Evolutionary conservation across 2,113 vertebrate species (phyloP).

Genomic region (Apistogramma diplotaenia): DNA sequence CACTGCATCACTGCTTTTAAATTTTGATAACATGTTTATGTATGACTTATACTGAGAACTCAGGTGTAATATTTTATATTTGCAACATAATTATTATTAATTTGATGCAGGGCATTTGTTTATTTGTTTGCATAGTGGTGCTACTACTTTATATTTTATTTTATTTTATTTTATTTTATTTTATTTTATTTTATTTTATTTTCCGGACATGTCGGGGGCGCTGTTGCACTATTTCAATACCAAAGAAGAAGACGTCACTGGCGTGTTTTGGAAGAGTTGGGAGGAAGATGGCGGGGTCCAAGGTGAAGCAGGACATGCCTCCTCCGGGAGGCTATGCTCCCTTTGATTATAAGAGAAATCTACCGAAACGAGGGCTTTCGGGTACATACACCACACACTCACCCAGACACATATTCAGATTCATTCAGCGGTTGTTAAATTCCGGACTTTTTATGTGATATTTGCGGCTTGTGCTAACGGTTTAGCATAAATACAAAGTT

Average conservation of each 20-base stretch:
- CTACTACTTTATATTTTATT: too few relatives aligned
- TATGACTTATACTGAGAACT: too few relatives aligned
- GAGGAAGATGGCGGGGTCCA: constrained; percentile 84
- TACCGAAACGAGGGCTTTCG: constrained; percentile 87
- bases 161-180: too few relatives aligned
- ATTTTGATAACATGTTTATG: too few relatives aligned
- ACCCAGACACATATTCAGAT: neutral
- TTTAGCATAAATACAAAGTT: neutral
- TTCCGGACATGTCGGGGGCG: neutral
- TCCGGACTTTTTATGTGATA: accelerated
- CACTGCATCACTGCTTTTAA: too few relatives aligned
- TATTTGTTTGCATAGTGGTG: too few relatives aligned
- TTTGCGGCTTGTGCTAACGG: constrained; percentile 29
- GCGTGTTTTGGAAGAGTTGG: neutral
- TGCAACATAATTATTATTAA: too few relatives aligned
- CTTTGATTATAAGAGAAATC: constrained; percentile 89
- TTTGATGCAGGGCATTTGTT: too few relatives aligned
- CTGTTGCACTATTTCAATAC: accelerated
- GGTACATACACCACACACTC: constrained; percentile 70
- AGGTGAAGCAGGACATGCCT: constrained; percentile 99
- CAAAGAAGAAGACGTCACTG: constrained; percentile 39
- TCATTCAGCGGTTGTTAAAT: neutral
- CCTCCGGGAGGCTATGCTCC: constrained; percentile 87
- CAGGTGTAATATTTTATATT: too few relatives aligned
- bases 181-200: too few relatives aligned